A percentile compares a stretch with the other conserved stretches of the same genome.
phyloP scores from a whole-genome alignment of 2,888 invertebrate species.

The Lydus trimaculatus region DNA sequence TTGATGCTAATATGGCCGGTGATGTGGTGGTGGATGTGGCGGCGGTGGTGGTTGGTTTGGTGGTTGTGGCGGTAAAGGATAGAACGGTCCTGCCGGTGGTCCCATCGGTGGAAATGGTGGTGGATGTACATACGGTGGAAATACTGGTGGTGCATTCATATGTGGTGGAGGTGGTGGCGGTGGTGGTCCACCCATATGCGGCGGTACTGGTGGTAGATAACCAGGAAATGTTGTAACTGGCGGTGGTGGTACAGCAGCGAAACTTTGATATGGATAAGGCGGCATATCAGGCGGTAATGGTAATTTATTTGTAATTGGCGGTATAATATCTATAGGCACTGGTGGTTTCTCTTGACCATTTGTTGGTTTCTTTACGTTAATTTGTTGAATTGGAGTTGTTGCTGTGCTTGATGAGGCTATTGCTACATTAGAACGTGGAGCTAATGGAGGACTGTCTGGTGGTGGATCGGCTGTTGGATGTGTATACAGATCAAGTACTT shows the following conservation, averaged over 20 bases:
- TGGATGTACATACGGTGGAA: slow-evolving; percentile 53
- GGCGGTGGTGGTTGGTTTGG: slow-evolving; percentile 50
- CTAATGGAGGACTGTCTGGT: slow-evolving; percentile 74
- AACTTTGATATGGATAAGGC: slow-evolving; percentile 54
- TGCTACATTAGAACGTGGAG: slow-evolving; percentile 46
- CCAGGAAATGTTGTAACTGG: slow-evolving; percentile 42
- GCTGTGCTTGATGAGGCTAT: neutral
- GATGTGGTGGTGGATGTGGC: slow-evolving; percentile 29
- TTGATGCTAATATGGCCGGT: slow-evolving; percentile 55
- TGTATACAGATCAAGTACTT: slow-evolving; percentile 91
- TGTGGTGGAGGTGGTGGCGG: slow-evolving; percentile 62
- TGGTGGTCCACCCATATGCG: slow-evolving; percentile 54
- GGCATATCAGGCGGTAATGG: slow-evolving; percentile 53
- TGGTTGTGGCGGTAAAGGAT: slow-evolving; percentile 51
- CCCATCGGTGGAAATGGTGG: slow-evolving; percentile 60
- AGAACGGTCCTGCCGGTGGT: slow-evolving; percentile 60
- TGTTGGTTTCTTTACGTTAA: neutral
- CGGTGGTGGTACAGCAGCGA: slow-evolving; percentile 49
- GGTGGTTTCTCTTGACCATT: slow-evolving; percentile 64
- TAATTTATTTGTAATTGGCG: neutral
- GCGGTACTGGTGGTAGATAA: slow-evolving; percentile 39
- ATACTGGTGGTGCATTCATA: slow-evolving; percentile 51
- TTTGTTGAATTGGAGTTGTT: neutral
- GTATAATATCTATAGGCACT: slow-evolving; percentile 35
- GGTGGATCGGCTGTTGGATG: slow-evolving; percentile 60